phyloP scores from a whole-genome alignment of 2,888 invertebrate genomes.

The Acrobeloides nanus region DNA sequence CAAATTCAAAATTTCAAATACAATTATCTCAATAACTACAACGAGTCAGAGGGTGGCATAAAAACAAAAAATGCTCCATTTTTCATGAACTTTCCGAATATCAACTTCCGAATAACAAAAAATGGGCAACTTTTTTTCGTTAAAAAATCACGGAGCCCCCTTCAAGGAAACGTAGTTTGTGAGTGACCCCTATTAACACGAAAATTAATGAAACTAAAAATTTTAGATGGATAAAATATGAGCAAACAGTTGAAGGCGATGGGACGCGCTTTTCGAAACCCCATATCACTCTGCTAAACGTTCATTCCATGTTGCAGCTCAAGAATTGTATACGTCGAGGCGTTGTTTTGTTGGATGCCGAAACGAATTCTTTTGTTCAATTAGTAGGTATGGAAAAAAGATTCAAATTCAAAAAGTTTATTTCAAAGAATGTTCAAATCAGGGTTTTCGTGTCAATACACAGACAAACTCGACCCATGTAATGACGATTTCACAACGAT shows the following conservation, averaged over 20 bases:
- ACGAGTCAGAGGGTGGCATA: too few species aligned
- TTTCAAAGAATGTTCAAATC: too few species aligned
- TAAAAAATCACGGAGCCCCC: too few species aligned
- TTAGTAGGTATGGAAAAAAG: too few species aligned
- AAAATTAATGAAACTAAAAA: not conserved
- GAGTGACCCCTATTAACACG: not conserved
- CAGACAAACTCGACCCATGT: too few species aligned
- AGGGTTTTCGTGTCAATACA: too few species aligned
- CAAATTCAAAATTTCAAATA: too few species aligned
- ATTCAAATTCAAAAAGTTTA: constrained; percentile 12
- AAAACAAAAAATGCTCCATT: too few species aligned
- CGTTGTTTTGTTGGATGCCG: constrained; percentile 27
- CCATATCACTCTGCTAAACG: constrained; percentile 58
- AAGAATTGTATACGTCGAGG: constrained; percentile 31
- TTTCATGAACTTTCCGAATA: constrained; percentile 8
- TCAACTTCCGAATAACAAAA: constrained; percentile 9
- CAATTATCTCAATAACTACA: too few species aligned
- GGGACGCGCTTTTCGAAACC: constrained; percentile 60
- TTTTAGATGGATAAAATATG: constrained; percentile 58
- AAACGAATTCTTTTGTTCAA: constrained; percentile 17
- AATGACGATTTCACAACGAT: too few species aligned
- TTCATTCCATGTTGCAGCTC: constrained; percentile 57
- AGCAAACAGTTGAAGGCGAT: constrained; percentile 60
- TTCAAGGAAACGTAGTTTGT: too few species aligned
- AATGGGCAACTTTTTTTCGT: constrained; percentile 4